A percentile compares a stretch with the other conserved stretches of the same genome.
Evolutionary conservation across 2,797 vertebrate genomes (phyloP).

Genomic region (Glossophaga mutica): DNA sequence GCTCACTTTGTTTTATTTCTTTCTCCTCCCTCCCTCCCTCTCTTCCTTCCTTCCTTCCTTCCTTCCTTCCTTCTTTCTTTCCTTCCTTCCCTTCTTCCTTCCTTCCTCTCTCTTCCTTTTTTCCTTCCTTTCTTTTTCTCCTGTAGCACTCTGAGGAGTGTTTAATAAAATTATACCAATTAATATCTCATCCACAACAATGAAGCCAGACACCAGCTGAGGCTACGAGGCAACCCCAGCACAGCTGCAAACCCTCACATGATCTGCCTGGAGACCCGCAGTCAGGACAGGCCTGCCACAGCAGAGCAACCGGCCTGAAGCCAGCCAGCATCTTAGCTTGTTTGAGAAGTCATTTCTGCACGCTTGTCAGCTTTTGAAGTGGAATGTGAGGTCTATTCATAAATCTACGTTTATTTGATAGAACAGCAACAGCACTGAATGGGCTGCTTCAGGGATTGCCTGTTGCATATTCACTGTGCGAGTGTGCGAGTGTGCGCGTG

Average conservation of each 20-base stretch:
- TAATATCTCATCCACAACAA: not conserved
- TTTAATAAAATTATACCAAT: not conserved
- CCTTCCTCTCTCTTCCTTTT: rapidly evolving
- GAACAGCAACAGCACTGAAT: not conserved
- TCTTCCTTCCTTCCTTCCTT: rapidly evolving
- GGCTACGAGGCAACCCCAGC: not conserved
- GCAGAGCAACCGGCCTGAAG: rapidly evolving
- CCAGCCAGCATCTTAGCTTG: not conserved
- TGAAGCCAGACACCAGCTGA: not conserved
- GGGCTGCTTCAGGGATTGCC: not conserved
- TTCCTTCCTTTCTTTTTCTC: no score
- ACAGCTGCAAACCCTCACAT: not conserved
- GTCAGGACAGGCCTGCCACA: not conserved
- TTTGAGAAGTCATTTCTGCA: conserved; percentile 20
- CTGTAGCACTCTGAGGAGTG: not conserved
- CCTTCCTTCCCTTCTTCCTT: no score
- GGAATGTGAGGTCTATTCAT: not conserved
- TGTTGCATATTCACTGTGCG: not conserved
- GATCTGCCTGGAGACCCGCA: not conserved
- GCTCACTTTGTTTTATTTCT: not conserved
- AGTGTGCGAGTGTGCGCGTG: no score
- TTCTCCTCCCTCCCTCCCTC: not conserved
- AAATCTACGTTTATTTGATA: not conserved
- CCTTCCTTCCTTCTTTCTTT: rapidly evolving
- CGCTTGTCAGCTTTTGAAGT: conserved; percentile 12